Base-by-base conservation (phyloP, 2,888 invertebrate genomes). In the Rotaria socialis region DNA sequence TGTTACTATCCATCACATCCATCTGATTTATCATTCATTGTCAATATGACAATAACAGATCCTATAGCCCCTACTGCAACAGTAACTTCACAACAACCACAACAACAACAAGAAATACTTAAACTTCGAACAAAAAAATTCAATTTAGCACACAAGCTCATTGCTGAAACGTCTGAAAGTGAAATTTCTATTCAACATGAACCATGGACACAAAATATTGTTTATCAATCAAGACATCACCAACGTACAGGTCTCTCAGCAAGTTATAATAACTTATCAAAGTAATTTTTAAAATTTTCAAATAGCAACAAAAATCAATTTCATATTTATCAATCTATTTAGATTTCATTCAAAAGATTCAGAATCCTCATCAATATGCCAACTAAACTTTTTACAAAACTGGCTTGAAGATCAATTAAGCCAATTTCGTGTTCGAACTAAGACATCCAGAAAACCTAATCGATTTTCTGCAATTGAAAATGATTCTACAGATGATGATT, bases 401-500 rank as follows among this genome's bases (percentile, higher is more conserved):
- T 80, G 80, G 80, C 47, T 80, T 47, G 24, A 80, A 80, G 47
- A 80, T 80, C 80, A 80, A 80, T 22, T 80, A 5, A 80, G 5
- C n/a, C 43, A 47, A 47, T 47, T 80, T n/a, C 47, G 14, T 47
- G 11, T 0, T 80, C 80, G 47, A 41, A n/a, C 22, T 11, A 47
- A 80, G 35, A 35, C 35, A 35, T 35, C 35, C 35, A 35, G 35
- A 35, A 67, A 67, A 67, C 0, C 2, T 2, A 35, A 67, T 19
- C 67, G 35, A 41, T 41, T 27, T 47, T n/a, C 80, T 24, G 16
- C 80, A 24, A 80, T 35, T 24, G 24, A 80, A 47, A 80, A 80
- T 80, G n/a, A 80, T 47, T 80, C 80, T n/a, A n/a, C 80, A n/a
- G 80, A 80, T 80, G 41, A 80, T 47, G 80, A 80, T 47, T 80